Percentiles rank a stretch among this genome's conserved stretches.
These are phyloP conservation scores for Eudyptes chrysolophus DNA, from an alignment of 2,113 vertebrate species.

Conservation along the genomic window DNA sequence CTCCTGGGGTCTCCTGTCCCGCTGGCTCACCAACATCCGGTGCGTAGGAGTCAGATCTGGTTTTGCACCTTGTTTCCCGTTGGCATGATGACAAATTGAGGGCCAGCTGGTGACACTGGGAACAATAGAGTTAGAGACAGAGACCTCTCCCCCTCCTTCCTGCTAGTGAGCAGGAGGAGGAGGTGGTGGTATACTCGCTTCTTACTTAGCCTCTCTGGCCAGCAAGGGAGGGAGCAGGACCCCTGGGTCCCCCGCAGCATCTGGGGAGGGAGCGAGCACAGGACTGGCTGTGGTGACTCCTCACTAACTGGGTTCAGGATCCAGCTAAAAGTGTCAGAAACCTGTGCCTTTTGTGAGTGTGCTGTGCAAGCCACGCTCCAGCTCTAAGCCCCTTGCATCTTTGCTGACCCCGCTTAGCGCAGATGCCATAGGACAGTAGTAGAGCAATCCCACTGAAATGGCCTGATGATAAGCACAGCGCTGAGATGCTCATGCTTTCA, in stretches of 20 bases:
- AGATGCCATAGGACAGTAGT: neutral
- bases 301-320: neutral
- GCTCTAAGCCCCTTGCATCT: neutral
- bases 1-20: neutral
- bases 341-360: neutral
- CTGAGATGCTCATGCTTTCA: neutral
- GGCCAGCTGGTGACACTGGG: conserved; percentile 3
- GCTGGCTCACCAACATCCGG: neutral
- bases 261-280: neutral
- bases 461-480: neutral
- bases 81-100: neutral
- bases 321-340: neutral
- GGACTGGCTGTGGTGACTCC: neutral
- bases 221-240: neutral
- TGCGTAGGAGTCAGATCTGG: neutral
- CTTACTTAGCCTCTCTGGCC: neutral
- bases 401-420: neutral
- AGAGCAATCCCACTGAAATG: neutral
- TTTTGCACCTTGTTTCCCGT: conserved; percentile 49
- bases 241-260: fast-evolving
- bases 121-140: conserved; percentile 43
- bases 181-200: neutral
- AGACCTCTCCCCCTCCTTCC: conserved; percentile 24
- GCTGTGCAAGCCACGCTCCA: neutral
- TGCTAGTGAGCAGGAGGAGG: neutral